Base-by-base conservation (phyloP, 2,113 vertebrate species). In the Sebastes fasciatus region DNA sequence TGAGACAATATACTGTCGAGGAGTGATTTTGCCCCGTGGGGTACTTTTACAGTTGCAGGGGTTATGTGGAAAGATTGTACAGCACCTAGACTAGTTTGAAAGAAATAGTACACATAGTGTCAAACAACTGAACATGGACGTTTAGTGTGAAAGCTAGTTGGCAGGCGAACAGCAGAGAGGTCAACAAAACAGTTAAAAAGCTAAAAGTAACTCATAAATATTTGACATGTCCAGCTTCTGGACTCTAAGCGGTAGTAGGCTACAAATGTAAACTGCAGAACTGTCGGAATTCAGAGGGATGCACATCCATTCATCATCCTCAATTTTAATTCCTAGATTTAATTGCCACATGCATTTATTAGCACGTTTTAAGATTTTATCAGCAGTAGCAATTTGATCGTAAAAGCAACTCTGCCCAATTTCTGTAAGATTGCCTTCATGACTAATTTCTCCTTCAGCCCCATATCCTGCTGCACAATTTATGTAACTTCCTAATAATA, bases 391-490 rank as follows among this genome's bases (percentile, higher is more conserved):
- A 65, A 19, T 69, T 73, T 62, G 12, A 73, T 89, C 23, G 69
- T 74, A 57, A 74, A 71, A 84, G 23, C 26, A 60, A 73, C 23
- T 82, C 19, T 51, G 5, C 34, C 34, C 19, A 45, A 34, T 64
- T 75, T 67, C 21, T 61, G 13, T 48, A 48, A 19, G 34, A 34
- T 34, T 34, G 21, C 54, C 46, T 17, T 4, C 57, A 48, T 77
- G 81, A 73, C 57, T 68, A 51, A 82, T 77, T 60, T 81, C 62
- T 55, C 60, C 46, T 79, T 68, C n/a, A 7, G 13, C 67, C 68
- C 11, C 49, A 51, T 49, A 66, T 65, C 79, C 66, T 48, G 45
- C 1, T 63, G 52, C 16, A 12, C 42, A 76, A n/a, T 74, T 42
- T 51, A 55, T 66, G 6, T 42, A 74, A 19, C 48, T 75, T 46